Conservation (phyloP, 2,797 vertebrate species). For the Hydrophis major region DNA sequence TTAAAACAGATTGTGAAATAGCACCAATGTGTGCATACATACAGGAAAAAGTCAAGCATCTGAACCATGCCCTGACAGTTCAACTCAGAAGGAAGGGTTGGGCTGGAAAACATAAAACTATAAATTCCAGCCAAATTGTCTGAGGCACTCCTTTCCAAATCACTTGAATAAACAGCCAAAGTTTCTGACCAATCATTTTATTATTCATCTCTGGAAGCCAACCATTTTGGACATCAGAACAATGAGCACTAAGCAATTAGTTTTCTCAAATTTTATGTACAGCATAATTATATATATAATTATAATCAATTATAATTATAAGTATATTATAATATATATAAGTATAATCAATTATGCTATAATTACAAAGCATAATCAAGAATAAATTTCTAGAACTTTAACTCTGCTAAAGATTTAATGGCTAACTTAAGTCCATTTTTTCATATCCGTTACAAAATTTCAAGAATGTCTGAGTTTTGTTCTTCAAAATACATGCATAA, state of each 20-base stretch:
- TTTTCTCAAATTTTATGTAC: conserved; percentile 26
- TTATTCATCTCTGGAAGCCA: conserved; percentile 43
- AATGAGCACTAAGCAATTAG: not conserved
- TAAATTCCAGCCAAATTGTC: conserved; percentile 84
- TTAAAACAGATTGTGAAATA: conserved; percentile 70
- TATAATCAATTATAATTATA: too few species aligned
- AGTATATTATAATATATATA: too few species aligned
- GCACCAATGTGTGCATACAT: conserved; percentile 52
- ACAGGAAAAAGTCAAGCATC: conserved; percentile 81
- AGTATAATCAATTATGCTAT: too few species aligned
- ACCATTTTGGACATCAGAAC: conserved; percentile 6
- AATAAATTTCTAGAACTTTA: not conserved
- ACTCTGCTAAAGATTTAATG: not conserved
- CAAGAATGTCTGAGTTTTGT: not conserved
- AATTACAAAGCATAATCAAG: not conserved
- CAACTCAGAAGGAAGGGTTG: conserved; percentile 84
- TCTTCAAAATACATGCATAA: not conserved
- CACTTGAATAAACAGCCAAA: conserved; percentile 70
- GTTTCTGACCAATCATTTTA: conserved; percentile 69
- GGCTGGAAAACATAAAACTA: conserved; percentile 86
- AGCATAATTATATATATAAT: not conserved
- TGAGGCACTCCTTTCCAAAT: conserved; percentile 78
- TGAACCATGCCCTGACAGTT: conserved; percentile 87
- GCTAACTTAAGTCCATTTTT: not conserved
- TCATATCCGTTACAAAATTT: not conserved